phyloP scores from a whole-genome alignment of 2,113 vertebrate species.

The Phainopepla nitens region DNA sequence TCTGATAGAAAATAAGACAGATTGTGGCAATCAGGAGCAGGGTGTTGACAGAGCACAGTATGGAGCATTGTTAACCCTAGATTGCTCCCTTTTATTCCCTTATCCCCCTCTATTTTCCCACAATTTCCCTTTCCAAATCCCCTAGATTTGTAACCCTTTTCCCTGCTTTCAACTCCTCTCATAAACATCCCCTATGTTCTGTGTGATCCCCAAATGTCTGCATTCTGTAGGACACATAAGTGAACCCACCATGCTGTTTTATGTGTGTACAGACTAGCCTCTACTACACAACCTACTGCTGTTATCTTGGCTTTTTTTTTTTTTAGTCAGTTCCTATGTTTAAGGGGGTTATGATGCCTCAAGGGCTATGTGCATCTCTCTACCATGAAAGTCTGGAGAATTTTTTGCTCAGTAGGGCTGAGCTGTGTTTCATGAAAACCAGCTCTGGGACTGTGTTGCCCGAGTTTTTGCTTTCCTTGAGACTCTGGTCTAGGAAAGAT shows the following conservation, averaged over 20 bases:
- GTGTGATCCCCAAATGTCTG: neutral
- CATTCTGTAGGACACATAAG: neutral
- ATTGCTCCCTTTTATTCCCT: neutral
- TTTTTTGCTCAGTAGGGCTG: neutral
- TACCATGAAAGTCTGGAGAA: neutral
- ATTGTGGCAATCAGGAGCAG: neutral
- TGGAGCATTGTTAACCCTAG: neutral
- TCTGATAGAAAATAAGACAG: neutral
- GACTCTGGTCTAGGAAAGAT: neutral
- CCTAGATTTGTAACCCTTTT: neutral
- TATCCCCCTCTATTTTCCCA: neutral
- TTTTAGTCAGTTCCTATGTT: neutral
- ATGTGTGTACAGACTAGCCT: neutral
- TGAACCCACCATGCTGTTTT: neutral
- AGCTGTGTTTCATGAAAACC: neutral
- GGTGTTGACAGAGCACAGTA: neutral
- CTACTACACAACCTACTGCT: neutral
- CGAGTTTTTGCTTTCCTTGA: neutral
- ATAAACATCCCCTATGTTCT: neutral
- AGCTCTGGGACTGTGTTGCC: neutral
- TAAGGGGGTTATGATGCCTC: neutral
- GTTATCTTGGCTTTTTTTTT: neutral
- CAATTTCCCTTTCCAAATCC: neutral
- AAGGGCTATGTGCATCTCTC: neutral
- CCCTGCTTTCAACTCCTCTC: neutral